A percentile compares a stretch with the other conserved stretches of the same genome.
phyloP scores from a whole-genome alignment of 2,797 vertebrate species.

The Halcyon chelicuti region DNA sequence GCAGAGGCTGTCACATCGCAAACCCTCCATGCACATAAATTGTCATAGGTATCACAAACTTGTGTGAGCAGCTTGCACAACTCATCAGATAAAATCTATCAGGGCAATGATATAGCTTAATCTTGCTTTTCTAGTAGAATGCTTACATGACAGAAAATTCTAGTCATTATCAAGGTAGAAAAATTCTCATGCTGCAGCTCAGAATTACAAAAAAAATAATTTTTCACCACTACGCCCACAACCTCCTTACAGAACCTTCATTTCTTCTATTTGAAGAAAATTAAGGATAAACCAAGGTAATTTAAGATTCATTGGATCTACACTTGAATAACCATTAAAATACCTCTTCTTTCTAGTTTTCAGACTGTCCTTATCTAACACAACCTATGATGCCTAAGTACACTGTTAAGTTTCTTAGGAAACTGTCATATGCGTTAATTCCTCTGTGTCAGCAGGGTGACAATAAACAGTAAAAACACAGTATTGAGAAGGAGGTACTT shows the following conservation, averaged over 20 bases:
- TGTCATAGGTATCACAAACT: neutral
- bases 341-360: neutral
- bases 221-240: fast-evolving
- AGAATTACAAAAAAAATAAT: neutral
- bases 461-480: neutral
- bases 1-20: neutral
- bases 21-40: neutral
- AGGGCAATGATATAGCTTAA: neutral
- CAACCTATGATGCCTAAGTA: neutral
- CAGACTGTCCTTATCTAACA: neutral
- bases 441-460: neutral
- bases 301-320: neutral
- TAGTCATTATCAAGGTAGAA: neutral
- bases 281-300: neutral
- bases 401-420: neutral
- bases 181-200: neutral
- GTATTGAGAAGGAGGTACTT: neutral
- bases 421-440: neutral
- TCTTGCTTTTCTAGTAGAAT: neutral
- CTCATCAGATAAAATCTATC: neutral
- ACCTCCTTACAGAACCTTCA: neutral
- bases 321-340: neutral
- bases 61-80: neutral
- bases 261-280: neutral
- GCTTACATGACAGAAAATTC: neutral